Evolutionary conservation across 2,797 vertebrate genomes (phyloP).

Genomic region (Thaleichthys pacificus): DNA sequence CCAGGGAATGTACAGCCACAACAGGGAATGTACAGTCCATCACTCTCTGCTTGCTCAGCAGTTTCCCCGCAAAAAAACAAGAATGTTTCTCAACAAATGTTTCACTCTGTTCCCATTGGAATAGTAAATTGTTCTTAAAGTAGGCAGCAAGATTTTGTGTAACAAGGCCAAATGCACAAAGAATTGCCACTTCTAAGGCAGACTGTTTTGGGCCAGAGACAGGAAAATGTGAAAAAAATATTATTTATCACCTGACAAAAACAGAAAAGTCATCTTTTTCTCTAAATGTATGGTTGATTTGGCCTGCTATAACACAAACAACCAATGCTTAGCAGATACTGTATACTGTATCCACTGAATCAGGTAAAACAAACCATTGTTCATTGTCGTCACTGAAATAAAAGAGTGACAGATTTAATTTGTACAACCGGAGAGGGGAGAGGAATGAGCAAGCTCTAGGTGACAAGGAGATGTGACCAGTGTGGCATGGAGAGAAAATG

Average conservation of each 20-base stretch:
- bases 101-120: conserved; percentile 17
- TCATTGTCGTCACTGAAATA: conserved; percentile 53
- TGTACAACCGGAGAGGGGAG: conserved; percentile 52
- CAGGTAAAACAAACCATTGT: conserved; percentile 47
- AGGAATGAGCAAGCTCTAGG: conserved; percentile 52
- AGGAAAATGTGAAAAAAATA: conserved; percentile 30
- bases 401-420: conserved; percentile 69
- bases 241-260: neutral
- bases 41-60: neutral
- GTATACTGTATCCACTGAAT: neutral
- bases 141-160: neutral
- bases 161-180: neutral
- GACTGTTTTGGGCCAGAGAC: conserved; percentile 22
- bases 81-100: conserved; percentile 4
- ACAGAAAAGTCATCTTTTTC: conserved; percentile 35
- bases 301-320: conserved; percentile 48
- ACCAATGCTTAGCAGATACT: conserved; percentile 43
- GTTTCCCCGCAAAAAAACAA: neutral
- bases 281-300: conserved; percentile 44
- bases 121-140: conserved; percentile 10
- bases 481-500: conserved; percentile 60
- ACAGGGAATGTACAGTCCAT: neutral
- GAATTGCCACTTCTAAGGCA: conserved; percentile 21
- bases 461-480: conserved; percentile 64
- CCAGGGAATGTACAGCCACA: conserved; percentile 1